A percentile compares a stretch with the other conserved stretches of the same genome.
Conservation (phyloP, 2,888 invertebrate species). For the Augiades crinisus region DNA sequence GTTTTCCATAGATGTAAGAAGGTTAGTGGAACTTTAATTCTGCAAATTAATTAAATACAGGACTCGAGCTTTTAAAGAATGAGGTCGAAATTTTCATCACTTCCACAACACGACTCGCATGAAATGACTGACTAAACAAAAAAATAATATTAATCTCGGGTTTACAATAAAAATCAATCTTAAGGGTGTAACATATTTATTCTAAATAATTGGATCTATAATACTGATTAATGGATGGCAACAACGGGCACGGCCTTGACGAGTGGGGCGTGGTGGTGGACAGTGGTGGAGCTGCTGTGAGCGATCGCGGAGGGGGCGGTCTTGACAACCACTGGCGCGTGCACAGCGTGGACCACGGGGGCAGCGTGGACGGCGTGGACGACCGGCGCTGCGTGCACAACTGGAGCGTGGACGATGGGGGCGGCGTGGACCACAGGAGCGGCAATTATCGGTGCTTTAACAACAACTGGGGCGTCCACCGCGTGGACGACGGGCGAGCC, state of each 20-base stretch:
- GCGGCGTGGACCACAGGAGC: slow-evolving; percentile 53
- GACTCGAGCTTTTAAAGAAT: too few relatives aligned
- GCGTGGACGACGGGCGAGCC: slow-evolving; percentile 58
- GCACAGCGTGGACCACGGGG: slow-evolving; percentile 45
- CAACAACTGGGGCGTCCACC: slow-evolving; percentile 46
- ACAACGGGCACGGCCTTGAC: slow-evolving; percentile 61
- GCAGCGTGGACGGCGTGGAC: slow-evolving; percentile 39
- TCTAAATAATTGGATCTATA: slow-evolving; percentile 17
- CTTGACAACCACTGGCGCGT: slow-evolving; percentile 56
- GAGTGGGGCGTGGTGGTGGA: slow-evolving; percentile 58
- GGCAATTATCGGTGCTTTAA: slow-evolving; percentile 31
- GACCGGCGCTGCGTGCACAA: slow-evolving; percentile 46
- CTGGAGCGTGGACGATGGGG: slow-evolving; percentile 42
- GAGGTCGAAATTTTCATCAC: too few relatives aligned
- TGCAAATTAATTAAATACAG: too few relatives aligned
- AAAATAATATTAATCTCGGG: too few relatives aligned
- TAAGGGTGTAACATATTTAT: slow-evolving; percentile 13
- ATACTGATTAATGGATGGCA: slow-evolving; percentile 46
- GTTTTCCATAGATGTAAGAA: too few relatives aligned
- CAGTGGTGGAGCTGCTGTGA: slow-evolving; percentile 59
- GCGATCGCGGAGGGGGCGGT: slow-evolving; percentile 63
- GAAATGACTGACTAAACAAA: too few relatives aligned
- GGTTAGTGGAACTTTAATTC: too few relatives aligned
- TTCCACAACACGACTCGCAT: too few relatives aligned
- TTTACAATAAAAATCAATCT: too few relatives aligned